Conservation (phyloP, 2,888 invertebrate species). For the Dryomyza anilis region DNA sequence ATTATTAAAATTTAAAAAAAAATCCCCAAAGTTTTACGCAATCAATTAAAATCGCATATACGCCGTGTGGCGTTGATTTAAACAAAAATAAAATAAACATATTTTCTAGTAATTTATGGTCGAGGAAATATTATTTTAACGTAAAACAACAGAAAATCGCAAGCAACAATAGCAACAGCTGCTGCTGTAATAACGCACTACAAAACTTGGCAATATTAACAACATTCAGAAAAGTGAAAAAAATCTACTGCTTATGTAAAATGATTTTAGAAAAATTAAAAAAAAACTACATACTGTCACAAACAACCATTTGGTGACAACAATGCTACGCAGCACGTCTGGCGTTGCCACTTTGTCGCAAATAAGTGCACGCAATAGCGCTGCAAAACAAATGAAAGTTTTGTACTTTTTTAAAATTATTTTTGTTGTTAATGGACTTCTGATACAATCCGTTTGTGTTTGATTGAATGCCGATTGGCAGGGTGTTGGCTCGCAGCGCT, state of each 20-base stretch:
- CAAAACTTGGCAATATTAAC: neutral
- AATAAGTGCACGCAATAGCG: slow-evolving; percentile 2
- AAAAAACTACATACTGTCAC: neutral
- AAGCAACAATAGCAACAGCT: neutral
- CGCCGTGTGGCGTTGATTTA: too few species aligned
- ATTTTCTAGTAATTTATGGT: too few species aligned
- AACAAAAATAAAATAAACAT: too few species aligned
- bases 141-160: too few species aligned
- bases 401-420: neutral
- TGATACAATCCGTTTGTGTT: neutral
- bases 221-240: too few species aligned
- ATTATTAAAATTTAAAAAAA: too few species aligned
- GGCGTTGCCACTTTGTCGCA: neutral
- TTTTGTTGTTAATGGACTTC: neutral
- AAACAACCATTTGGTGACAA: neutral
- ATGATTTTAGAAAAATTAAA: too few species aligned
- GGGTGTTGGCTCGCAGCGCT: slow-evolving; percentile 1
- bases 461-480: neutral
- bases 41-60: too few species aligned
- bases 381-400: slow-evolving; percentile 2
- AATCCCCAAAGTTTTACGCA: too few species aligned
- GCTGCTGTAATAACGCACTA: neutral
- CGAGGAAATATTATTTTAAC: too few species aligned
- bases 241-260: too few species aligned
- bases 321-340: neutral